Evolutionary conservation across 2,888 invertebrate species (phyloP), one percentile per base, ranked within the genome.

Genomic region (Ophion ventricosus): DNA sequence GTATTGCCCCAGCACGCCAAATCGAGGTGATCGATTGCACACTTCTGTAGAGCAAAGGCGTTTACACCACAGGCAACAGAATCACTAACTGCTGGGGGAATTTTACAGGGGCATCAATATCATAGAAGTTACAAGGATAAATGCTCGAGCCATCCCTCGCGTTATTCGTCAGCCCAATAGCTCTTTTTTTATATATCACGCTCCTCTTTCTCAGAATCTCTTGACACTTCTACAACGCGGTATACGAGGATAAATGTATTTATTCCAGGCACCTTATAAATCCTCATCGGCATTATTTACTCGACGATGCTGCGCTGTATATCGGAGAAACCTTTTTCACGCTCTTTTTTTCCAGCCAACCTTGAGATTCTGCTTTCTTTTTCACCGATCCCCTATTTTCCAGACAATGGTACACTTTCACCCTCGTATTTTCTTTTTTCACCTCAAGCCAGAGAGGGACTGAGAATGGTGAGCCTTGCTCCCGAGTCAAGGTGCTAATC

Each of bases 81-180:
- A 74, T 67, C 74, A 74, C 35, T 59, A 63, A 64, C 74, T 40
- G 49, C 23, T 70, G 49, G 67, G 75, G 72, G 70, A 80, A 85
- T 86, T 89, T 87, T 84, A 82, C 83, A 69, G 59, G 59, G 76
- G 59, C 59, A 69, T 83, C 56, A 77, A 70, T 69, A 88, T 87
- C 87, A 86, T 83, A 84, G 81, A 85, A 86, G 87, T 89, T 87
- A 87, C 87, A 81, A 87, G 87, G 49, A 82, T 85, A 80, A 81
- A 74, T 66, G 26, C 57, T 70, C 40, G 25, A 25, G 73, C 25
- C 49, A 29, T 69, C 56, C 72, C 56, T 35, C 57, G 80, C 59
- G n/a, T 78, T 49, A 56, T 64, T 43, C 7, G 73, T 23, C 40
- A 25, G 40, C 43, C 11, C n/a, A 40, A 11, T 23, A 23, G 54